Base-by-base conservation (phyloP, 2,888 invertebrate genomes). In the Drosophila leonis region DNA sequence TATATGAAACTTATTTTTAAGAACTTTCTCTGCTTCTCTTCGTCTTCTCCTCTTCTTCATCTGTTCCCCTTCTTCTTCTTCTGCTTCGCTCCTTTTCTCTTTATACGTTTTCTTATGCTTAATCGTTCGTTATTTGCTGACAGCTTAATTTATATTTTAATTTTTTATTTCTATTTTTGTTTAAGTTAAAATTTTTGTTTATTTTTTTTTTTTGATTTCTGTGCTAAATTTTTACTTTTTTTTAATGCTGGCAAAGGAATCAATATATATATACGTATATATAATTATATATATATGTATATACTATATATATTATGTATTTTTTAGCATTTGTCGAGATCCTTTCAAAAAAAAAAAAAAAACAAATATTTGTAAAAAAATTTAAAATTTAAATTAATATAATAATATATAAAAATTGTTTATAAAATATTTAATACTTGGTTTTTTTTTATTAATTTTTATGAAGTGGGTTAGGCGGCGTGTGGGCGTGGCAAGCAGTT, bases 351-450 rank as follows among this genome's bases (percentile, higher is more conserved):
- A 33, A 62, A 41, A 80, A 59, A 57, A 61, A 18, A 48, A 52
- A 18, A 10, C 39, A 55, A 57, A 61, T 55, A 41, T 1, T 49
- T 15, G 49, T 63, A 51, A 49, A 12, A 12, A 54, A 37, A 51
- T 41, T 27, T 5, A 48, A 56, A 57, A 59, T 52, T 37, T 39
- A 54, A 54, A 66, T 46, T 60, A 61, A 51, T 55, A 41, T 55
- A 66, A 42, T 60, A 61, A 51, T 55, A 41, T 55, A 31, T 35
- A 74, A 65, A 65, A 65, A 64, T 48, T 64, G 46, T 63, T 67
- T 75, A 75, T 66, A 80, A 82, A 78, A 70, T 84, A 75, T 75
- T 72, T 89, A 83, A 83, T 87, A 87, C 89, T 83, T 83, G 88
- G 1, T 29, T 29, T 48, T 46, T 24, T 31, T n/a, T 29, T 29